A percentile compares a stretch with the other conserved stretches of the same genome.
phyloP scores from a whole-genome alignment of 1,140 invertebrate genomes.

The Ceratina australensis region DNA sequence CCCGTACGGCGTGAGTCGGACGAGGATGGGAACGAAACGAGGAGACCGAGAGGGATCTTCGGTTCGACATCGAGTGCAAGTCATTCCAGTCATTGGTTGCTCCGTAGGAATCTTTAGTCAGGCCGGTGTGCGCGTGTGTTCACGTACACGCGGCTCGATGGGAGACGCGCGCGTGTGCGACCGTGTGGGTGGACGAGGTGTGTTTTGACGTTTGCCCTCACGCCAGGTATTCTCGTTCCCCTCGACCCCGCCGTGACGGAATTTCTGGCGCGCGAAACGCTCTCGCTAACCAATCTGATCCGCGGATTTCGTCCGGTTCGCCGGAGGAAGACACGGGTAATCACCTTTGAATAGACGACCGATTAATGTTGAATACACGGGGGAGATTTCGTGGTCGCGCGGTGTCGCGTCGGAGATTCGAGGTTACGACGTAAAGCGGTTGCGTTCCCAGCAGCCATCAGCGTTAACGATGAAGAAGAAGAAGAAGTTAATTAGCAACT shows the following conservation, averaged over 20 bases:
- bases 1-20: constrained; percentile 40
- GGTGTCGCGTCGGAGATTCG: not conserved
- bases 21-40: constrained; percentile 38
- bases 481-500: not conserved
- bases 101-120: constrained; percentile 70
- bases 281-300: constrained; percentile 43
- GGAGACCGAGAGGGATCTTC: constrained; percentile 67
- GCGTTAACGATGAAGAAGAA: not conserved
- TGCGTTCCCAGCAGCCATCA: not conserved
- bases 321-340: not conserved
- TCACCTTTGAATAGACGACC: not conserved
- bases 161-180: constrained; percentile 40
- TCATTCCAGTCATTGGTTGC: constrained; percentile 78
- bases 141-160: constrained; percentile 6
- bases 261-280: constrained; percentile 65
- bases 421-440: not conserved
- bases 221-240: constrained; percentile 70
- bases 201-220: constrained; percentile 78
- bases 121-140: too few species aligned
- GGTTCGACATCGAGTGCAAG: constrained; percentile 77
- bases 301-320: constrained; percentile 52
- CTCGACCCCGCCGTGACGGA: constrained; percentile 66
- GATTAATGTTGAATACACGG: not conserved
- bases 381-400: not conserved
- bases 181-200: constrained; percentile 70